Evolutionary conservation across 2,888 invertebrate genomes (phyloP).

Genomic region (Helobdella robusta): DNA sequence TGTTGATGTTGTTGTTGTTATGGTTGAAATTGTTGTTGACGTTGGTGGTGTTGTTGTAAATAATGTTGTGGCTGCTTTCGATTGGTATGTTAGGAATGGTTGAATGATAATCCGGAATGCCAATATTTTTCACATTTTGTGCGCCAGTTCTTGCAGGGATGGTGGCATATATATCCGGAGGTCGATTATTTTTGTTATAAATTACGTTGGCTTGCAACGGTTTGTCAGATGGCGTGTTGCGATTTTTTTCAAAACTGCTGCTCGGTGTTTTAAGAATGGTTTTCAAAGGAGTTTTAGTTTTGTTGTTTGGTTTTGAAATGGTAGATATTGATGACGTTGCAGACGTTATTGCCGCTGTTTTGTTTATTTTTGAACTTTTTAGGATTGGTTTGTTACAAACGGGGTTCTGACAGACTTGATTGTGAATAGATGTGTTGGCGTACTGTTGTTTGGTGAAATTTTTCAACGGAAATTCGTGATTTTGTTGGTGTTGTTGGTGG

Average conservation of each 20-base stretch:
- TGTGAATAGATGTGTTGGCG: no score
- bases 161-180: conserved; percentile 23
- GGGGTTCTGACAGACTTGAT: conserved; percentile 11
- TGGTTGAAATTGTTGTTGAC: not conserved
- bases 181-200: not conserved
- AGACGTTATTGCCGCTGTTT: not conserved
- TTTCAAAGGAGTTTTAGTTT: conserved; percentile 10
- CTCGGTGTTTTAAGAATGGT: conserved; percentile 20
- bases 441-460: no score
- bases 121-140: not conserved
- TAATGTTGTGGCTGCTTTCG: no score
- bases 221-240: not conserved
- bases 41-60: not conserved
- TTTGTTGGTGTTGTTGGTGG: no score
- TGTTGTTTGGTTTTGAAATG: conserved; percentile 3
- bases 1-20: no score
- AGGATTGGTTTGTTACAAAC: conserved; percentile 6
- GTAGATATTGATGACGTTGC: not conserved
- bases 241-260: conserved; percentile 13
- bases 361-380: not conserved
- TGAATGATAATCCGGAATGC: no score
- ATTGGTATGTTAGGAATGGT: no score
- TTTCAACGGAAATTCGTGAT: no score
- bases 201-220: not conserved
- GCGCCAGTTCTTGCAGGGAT: conserved; percentile 1